These are phyloP conservation scores for Poicephalus meyeri DNA, from an alignment of 2,113 vertebrate genomes.

Conservation along the genomic window DNA sequence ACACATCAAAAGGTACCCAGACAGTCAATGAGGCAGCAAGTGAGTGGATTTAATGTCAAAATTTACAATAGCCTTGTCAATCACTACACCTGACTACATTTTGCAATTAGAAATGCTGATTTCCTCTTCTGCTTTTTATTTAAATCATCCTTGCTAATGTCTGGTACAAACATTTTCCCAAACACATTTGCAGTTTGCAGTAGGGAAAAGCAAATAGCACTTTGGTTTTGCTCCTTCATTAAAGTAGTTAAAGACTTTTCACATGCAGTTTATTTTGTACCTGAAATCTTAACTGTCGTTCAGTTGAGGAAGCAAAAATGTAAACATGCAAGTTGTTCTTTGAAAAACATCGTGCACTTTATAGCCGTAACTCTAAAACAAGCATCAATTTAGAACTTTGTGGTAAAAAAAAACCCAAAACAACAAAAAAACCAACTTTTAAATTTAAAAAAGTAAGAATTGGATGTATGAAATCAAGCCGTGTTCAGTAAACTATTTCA, in stretches of 20 bases:
- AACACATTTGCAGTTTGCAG: not conserved
- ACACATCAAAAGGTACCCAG: not conserved
- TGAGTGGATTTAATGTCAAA: not conserved
- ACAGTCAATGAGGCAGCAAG: not conserved
- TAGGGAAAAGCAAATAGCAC: not conserved
- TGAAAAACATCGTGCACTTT: not conserved
- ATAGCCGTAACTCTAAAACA: not conserved
- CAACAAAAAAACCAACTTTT: not conserved
- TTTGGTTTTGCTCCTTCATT: not conserved
- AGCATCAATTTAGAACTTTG: not conserved
- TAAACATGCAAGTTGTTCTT: not conserved
- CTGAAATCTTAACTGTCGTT: not conserved
- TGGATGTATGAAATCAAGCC: not conserved
- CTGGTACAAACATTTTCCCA: not conserved
- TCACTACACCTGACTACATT: not conserved
- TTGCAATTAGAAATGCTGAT: not conserved
- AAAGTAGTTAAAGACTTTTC: not conserved
- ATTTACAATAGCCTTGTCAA: not conserved
- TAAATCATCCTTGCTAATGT: not conserved
- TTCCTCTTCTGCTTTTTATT: not conserved
- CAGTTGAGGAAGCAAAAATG: not conserved
- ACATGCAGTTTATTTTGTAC: not conserved
- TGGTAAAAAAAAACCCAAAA: not conserved
- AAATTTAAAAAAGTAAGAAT: not conserved
- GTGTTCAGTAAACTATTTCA: not conserved